Base-by-base conservation (phyloP, 2,113 vertebrate genomes). In the Protomyctophum bolini region DNA sequence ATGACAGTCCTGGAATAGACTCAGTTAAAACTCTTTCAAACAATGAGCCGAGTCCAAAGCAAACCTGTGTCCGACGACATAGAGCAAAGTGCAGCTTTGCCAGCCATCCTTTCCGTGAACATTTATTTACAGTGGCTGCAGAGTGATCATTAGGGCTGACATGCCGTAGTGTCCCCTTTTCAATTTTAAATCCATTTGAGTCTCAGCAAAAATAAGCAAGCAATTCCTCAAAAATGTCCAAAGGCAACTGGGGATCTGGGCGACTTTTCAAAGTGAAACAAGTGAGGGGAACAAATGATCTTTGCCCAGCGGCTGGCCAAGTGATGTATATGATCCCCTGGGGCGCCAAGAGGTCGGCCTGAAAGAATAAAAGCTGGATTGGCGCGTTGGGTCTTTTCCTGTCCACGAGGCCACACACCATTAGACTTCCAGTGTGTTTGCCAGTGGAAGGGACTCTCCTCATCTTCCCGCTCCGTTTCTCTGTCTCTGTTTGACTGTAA, bases 191-290 rank as follows among this genome's bases (percentile, higher is more conserved):
- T 0, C 63, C 68, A 70, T 14, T 77, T 69, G 45, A 48, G 28
- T 64, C 73, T 64, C 41, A 59, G 29, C 49, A 59, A 73, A 85
- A 83, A 79, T 62, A 85, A 81, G 76, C 72, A 67, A 58, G 64
- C 58, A 29, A 50, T 64, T 66, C 68, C 63, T 85, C 33, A 66
- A 70, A 29, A 58, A 75, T 28, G 47, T 69, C 74, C 77, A 74
- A 70, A 73, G 72, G 68, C 80, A 82, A 72, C 80, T 41, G 11
- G 70, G 73, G 73, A 70, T 71, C 75, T 7, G 56, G 59, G 52
- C 47, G 4, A 63, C 77, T 75, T 77, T 64, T 74, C 64, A 75
- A 78, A 84, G 72, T 77, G 79, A 74, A 82, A 86, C 83, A 81
- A 76, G 63, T 82, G 71, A 87, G 75, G 81, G 81, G 66, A 61